phyloP scores from a whole-genome alignment of 2,797 vertebrate genomes.

The Oophaga sylvatica region DNA sequence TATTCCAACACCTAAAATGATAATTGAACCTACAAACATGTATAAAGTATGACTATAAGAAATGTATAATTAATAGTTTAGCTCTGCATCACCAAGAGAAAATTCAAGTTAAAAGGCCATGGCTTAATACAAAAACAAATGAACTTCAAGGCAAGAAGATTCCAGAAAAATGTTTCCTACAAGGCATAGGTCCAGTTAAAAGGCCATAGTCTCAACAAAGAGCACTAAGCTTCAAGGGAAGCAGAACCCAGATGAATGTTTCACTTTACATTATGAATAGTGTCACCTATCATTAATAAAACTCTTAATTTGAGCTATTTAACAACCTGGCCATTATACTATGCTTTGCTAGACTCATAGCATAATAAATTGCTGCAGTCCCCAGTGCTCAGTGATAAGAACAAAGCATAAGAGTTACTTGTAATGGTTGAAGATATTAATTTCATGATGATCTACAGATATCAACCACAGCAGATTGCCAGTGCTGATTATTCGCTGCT shows the following conservation, averaged over 20 bases:
- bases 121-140: too few relatives aligned
- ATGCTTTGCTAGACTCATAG: not conserved
- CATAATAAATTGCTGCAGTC: not conserved
- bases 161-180: too few relatives aligned
- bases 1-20: too few relatives aligned
- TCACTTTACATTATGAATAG: not conserved
- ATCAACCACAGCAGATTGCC: conserved; percentile 11
- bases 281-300: not conserved
- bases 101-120: too few relatives aligned
- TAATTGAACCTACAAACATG: too few relatives aligned
- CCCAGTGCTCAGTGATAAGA: conserved; percentile 7
- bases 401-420: conserved; percentile 24
- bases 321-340: not conserved
- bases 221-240: not conserved
- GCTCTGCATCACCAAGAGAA: too few relatives aligned
- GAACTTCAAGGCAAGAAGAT: too few relatives aligned
- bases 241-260: not conserved
- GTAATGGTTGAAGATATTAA: conserved; percentile 26
- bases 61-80: too few relatives aligned
- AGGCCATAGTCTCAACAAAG: too few relatives aligned
- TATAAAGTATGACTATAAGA: too few relatives aligned
- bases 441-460: conserved; percentile 44
- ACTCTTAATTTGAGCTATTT: not conserved
- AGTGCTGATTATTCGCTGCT: conserved; percentile 12
- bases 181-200: too few relatives aligned